Evolutionary conservation across 37 sponge, comb jelly and placozoan genomes (phyloP), one percentile per base, ranked within the genome.

Genomic region (Chondrilla cf. caribensis): DNA sequence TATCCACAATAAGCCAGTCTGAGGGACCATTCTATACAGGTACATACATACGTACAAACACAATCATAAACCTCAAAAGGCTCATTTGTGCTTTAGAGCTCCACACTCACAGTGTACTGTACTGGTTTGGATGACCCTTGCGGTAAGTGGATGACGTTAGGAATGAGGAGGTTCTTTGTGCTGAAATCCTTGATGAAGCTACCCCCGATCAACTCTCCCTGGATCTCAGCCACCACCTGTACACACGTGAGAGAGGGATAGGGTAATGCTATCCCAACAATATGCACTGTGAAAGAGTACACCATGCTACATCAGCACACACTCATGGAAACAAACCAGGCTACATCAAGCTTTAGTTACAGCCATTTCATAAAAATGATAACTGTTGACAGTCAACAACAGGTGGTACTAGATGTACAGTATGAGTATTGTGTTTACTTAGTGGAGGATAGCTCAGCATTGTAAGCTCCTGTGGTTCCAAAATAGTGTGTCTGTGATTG

Each of bases 1-100:
- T 84, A 58, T 93, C 93, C 21, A 89, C 84, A 17, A 93, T 76
- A 24, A 93, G 26, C 93, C 93, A 93, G 60, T 89, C 87, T 42
- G 38, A 19, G 19, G 90, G 82, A 38, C 90, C 93, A 86, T 86
- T 86, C 89, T 89, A 54, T 0, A 82, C 19, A 31, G 25, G 19
- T 7, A 19, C 6, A 39, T n/a, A 5, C 7, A 36, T n/a, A 43
- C 76, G 40, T 22, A 70, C 37, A 70, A 37, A 70, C 8, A 19
- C 22, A 70, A 37, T 18, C 31, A 7, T 70, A 31, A 70, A 29
- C 40, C 38, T 62, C n/a, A n/a, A n/a, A n/a, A n/a, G n/a, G n/a
- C n/a, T n/a, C n/a, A n/a, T n/a, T n/a, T n/a, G n/a, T n/a, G n/a
- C n/a, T n/a, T n/a, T n/a, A n/a, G n/a, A n/a, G n/a, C n/a, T n/a